Percentiles rank a stretch among this genome's conserved stretches.
Conservation (phyloP, 2,888 invertebrate genomes). For the Polydesmus complanatus region DNA sequence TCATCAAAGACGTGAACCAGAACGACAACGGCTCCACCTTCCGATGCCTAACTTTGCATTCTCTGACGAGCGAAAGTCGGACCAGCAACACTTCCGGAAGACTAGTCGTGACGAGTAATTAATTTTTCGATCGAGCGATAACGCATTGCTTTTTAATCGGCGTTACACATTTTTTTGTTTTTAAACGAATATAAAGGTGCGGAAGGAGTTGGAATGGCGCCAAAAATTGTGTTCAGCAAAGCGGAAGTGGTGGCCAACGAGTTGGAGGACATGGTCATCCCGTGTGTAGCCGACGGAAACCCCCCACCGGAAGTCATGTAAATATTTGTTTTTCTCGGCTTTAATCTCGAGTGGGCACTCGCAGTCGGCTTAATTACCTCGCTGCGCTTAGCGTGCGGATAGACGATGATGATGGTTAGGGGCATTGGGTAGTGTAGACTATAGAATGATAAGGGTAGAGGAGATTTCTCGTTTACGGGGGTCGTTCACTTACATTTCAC, state of each 20-base stretch:
- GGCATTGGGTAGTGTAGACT: no score
- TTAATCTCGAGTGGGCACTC: not conserved
- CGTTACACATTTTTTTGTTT: not conserved
- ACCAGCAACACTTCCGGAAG: slow-evolving; percentile 17
- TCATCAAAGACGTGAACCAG: slow-evolving; percentile 16
- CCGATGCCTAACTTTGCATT: slow-evolving; percentile 18
- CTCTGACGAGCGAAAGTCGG: slow-evolving; percentile 16
- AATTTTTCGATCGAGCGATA: not conserved
- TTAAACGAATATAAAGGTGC: slow-evolving; percentile 5
- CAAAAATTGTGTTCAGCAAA: slow-evolving; percentile 14
- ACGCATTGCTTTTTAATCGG: not conserved
- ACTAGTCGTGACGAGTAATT: slow-evolving; percentile 17
- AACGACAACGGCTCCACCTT: slow-evolving; percentile 16
- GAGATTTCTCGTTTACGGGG: no score
- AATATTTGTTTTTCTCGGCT: not conserved
- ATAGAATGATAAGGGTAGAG: no score
- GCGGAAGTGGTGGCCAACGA: slow-evolving; percentile 15
- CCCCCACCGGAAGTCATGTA: slow-evolving; percentile 18
- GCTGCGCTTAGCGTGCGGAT: no score
- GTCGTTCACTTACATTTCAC: no score
- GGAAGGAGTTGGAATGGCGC: slow-evolving; percentile 12
- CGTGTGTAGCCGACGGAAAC: slow-evolving; percentile 19
- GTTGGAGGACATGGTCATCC: slow-evolving; percentile 16
- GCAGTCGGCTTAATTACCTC: not conserved
- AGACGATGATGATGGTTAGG: no score